These are phyloP conservation scores for Sylvicapra grimmia DNA, from an alignment of 2,113 vertebrate genomes.

Conservation along the genomic window DNA sequence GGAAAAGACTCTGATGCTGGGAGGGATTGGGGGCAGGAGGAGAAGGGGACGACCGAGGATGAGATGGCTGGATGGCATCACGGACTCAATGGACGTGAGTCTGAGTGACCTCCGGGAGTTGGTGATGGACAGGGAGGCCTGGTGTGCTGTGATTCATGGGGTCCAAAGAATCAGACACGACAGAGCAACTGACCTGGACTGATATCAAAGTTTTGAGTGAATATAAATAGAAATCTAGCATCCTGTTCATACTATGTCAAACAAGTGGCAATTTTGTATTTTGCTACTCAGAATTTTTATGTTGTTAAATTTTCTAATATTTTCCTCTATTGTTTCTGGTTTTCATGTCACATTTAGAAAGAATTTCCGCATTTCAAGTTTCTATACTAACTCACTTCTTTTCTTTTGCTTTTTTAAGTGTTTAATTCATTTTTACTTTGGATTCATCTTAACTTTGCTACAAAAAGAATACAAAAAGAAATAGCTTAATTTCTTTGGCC, in stretches of 20 bases:
- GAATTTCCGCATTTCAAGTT: neutral
- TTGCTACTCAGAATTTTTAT: neutral
- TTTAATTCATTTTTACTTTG: neutral
- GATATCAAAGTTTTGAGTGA: no score
- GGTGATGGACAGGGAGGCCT: neutral
- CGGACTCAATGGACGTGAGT: neutral
- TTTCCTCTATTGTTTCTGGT: neutral
- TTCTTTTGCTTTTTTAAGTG: neutral
- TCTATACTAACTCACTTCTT: neutral
- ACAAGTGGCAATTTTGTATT: neutral
- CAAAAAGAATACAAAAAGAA: neutral
- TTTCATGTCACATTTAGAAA: neutral
- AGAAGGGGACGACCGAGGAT: neutral
- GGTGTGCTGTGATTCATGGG: neutral
- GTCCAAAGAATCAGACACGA: rapidly evolving
- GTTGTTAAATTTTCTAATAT: neutral
- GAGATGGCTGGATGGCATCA: neutral
- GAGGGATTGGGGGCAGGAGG: neutral
- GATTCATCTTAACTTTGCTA: neutral
- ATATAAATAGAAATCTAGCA: no score
- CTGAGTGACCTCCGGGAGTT: neutral
- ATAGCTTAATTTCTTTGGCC: neutral
- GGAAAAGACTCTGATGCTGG: neutral
- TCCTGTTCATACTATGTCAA: neutral
- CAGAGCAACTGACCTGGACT: neutral